These are phyloP conservation scores for Chaetodon trifasciatus DNA, from an alignment of 2,797 vertebrate species.

Conservation along the genomic window DNA sequence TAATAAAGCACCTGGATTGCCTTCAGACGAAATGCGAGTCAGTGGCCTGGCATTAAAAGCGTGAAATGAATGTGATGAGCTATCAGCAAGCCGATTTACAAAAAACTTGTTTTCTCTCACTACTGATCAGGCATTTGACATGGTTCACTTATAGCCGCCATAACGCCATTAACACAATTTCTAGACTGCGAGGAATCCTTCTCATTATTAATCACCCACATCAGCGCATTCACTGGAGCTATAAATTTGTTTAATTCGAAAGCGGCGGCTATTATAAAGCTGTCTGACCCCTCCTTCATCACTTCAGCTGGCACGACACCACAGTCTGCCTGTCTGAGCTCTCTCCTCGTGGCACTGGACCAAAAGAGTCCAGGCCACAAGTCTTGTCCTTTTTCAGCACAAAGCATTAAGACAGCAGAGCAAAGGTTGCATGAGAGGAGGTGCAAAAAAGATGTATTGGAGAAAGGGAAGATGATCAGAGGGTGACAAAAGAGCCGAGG, in stretches of 20 bases:
- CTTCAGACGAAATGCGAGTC: constrained; percentile 16
- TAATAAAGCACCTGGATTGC: background rate
- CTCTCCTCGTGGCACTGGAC: constrained; percentile 2
- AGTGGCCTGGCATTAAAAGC: constrained; percentile 25
- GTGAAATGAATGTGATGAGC: constrained; percentile 48
- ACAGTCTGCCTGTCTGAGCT: background rate
- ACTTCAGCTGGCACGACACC: background rate
- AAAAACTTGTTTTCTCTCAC: background rate
- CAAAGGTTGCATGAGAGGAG: constrained; percentile 3
- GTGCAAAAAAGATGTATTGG: background rate
- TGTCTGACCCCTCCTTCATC: constrained; percentile 23
- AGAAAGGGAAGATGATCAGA: background rate
- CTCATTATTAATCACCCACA: constrained; percentile 37
- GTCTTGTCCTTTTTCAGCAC: background rate
- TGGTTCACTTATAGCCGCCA: constrained; percentile 15
- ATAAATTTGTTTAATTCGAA: constrained; percentile 54
- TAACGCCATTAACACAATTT: constrained; percentile 21
- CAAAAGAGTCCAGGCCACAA: constrained; percentile 1
- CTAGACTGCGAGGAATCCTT: background rate
- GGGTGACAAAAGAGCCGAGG: background rate
- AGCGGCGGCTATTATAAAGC: constrained; percentile 17
- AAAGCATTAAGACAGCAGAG: background rate
- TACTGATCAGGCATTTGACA: constrained; percentile 33
- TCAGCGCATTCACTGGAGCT: constrained; percentile 23
- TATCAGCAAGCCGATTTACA: constrained; percentile 37